Base-by-base conservation (phyloP, 2,888 invertebrate genomes). In the Reticulitermes lucifugus region DNA sequence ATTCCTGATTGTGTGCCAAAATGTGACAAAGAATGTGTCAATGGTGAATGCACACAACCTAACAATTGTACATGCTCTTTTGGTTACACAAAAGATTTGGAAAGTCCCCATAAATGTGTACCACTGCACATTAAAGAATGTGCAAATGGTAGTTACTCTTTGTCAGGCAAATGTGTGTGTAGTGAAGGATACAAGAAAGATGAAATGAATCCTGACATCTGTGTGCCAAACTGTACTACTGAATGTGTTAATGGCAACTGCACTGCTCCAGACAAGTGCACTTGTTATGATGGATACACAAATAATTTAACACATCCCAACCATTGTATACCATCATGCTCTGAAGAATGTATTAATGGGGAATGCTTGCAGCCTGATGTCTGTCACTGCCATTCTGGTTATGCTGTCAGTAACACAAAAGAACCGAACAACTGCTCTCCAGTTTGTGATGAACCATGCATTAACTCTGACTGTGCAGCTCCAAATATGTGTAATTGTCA, bases 121-220 rank as follows among this genome's bases (percentile, higher is more conserved):
- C 95, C 96, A 0, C 90, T 90, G 43, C 96, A 96, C 88, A 89
- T 88, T 21, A 86, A 89, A 1, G 87, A 89, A 85, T 94, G 94
- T 83, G 92, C 92, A 7, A 70, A 70, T 46, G 65, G 81, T 65
- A 41, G 22, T 7, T 70, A n/a, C 29, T 25, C 22, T 7, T 35
- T 10, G 5, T 1, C 51, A n/a, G 77, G 51, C 14, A 77, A 41
- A 70, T 81, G 81, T 81, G n/a, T 14, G 12, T 81, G 81, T n/a
- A 21, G 41, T 41, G 81, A 81, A 51, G 81, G 81, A n/a, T 81
- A 81, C 46, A 77, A 6, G 3, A n/a, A 77, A 51, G 51, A 51
- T 81, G 81, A 81, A n/a, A 22, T 21, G 1, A 41, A 35, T 41
- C n/a, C 43, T n/a, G 46, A 77, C 46, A 43, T 43, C 22, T 81